Conservation (phyloP, 2,797 vertebrate genomes). For the Danio albolineatus region DNA sequence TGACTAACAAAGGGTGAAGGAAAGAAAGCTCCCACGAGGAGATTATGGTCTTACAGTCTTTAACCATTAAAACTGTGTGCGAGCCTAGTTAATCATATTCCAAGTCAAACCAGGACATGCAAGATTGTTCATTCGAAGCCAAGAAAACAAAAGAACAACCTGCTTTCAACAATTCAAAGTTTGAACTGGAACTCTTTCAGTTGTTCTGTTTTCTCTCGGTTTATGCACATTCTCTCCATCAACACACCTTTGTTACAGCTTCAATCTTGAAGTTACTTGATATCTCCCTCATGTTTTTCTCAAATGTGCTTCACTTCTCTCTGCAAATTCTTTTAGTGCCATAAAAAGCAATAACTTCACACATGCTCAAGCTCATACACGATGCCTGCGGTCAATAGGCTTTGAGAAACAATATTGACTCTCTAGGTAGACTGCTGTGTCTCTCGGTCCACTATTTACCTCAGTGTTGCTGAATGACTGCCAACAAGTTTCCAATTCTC, state of each 20-base stretch:
- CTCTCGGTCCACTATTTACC: constrained; percentile 60
- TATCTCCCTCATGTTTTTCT: constrained; percentile 6
- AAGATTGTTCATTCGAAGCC: constrained; percentile 1
- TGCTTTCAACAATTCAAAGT: constrained; percentile 10
- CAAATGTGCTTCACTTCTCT: constrained; percentile 29
- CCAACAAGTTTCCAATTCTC: constrained; percentile 66
- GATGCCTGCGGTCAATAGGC: constrained; percentile 13
- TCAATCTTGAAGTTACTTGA: constrained; percentile 1
- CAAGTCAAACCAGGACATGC: constrained; percentile 30
- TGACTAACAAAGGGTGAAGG: not conserved
- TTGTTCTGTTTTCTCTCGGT: not conserved
- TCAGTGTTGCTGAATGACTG: constrained; percentile 71
- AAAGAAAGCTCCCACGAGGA: not conserved
- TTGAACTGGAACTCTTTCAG: not conserved
- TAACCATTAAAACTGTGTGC: constrained; percentile 45
- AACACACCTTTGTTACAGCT: constrained; percentile 28
- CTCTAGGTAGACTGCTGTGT: constrained; percentile 44
- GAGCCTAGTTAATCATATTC: constrained; percentile 30
- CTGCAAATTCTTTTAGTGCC: constrained; percentile 28
- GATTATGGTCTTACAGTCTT: constrained; percentile 16
- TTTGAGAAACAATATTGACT: constrained; percentile 42
- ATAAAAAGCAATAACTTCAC: constrained; percentile 39
- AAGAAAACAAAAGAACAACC: constrained; percentile 2
- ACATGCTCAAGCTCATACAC: constrained; percentile 31
- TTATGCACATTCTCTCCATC: constrained; percentile 17